A percentile compares a stretch with the other conserved stretches of the same genome.
These are phyloP conservation scores for Anisognathus igniventris DNA, from an alignment of 2,797 vertebrate species.

Conservation along the genomic window DNA sequence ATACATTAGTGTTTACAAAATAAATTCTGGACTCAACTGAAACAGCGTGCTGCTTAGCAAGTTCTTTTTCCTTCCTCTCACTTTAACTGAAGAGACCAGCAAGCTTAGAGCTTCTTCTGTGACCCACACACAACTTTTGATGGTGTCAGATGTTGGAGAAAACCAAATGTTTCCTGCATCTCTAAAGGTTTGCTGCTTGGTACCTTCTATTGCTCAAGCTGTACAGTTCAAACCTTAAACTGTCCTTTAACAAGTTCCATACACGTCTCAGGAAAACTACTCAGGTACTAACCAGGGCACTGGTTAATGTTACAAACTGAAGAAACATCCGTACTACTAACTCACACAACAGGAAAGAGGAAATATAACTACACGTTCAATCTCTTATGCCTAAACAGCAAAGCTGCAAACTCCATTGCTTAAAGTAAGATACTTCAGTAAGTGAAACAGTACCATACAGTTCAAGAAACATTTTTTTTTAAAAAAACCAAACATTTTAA, in stretches of 20 bases:
- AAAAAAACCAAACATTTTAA: slow-evolving; percentile 46
- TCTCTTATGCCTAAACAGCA: slow-evolving; percentile 65
- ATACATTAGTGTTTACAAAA: slow-evolving; percentile 99
- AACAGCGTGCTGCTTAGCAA: slow-evolving; percentile 51
- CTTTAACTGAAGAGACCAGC: slow-evolving; percentile 46
- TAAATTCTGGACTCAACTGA: slow-evolving; percentile 72
- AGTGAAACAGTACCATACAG: slow-evolving; percentile 66
- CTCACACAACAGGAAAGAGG: slow-evolving; percentile 60
- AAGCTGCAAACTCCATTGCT: slow-evolving; percentile 50
- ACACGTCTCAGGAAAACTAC: slow-evolving; percentile 60
- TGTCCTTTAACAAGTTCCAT: slow-evolving; percentile 45
- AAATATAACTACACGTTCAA: slow-evolving; percentile 62
- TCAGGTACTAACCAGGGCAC: slow-evolving; percentile 66
- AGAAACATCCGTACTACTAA: slow-evolving; percentile 32
- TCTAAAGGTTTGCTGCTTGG: slow-evolving; percentile 50
- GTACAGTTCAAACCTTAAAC: slow-evolving; percentile 21
- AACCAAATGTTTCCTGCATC: slow-evolving; percentile 23
- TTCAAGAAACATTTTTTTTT: slow-evolving; percentile 51
- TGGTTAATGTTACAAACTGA: slow-evolving; percentile 65
- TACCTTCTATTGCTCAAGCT: slow-evolving; percentile 54
- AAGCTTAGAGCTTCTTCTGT: slow-evolving; percentile 47
- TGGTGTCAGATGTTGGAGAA: background rate
- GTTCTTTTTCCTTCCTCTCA: slow-evolving; percentile 46
- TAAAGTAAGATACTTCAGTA: slow-evolving; percentile 54
- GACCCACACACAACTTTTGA: background rate